Evolutionary conservation across 2,797 vertebrate species (phyloP), one percentile per base, ranked within the genome.

Genomic region (Lacerta agilis): DNA sequence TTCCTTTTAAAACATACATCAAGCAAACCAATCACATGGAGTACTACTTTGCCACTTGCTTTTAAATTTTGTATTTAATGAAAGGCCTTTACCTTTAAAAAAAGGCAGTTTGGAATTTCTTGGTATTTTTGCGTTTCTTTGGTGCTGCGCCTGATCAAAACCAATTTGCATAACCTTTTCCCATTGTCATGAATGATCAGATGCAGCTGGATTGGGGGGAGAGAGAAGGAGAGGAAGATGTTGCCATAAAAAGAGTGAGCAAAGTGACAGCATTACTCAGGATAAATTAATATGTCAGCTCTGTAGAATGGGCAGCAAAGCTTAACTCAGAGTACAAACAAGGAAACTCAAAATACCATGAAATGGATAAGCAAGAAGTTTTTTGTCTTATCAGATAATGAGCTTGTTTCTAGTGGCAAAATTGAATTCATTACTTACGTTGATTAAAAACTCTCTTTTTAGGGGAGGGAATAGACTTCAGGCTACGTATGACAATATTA

Each of bases 341-440:
- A 87, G 83, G 86, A 86, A 92, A 93, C 87, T 87, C 82, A 94
- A 94, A 55, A 90, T 89, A 88, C 82, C 80, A 92, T 90, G 72
- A 91, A 91, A 90, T 91, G 79, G 89, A 89, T 64, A 83, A 89
- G n/a, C 89, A 85, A 86, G 78, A 64, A 93, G 55, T 15, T 91
- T 77, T 88, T 91, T 55, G 5, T 93, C 61, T 91, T 93, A 93
- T 87, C 90, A 92, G 86, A 90, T 93, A 92, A 94, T 92, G 64
- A 45, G 61, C 64, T 86, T 86, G 76, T 79, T 86, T 86, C 76
- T 71, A 71, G 43, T 71, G 89, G 45, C 66, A 67, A 83, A 58
- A 82, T n/a, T 67, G 29, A 90, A 87, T 93, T 90, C 91, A 78
- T 82, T 89, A 85, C 80, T 92, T 82, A 94, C 91, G 85, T 79